phyloP scores from a whole-genome alignment of 2,888 invertebrate species.

The Chymomyza procnemis region DNA sequence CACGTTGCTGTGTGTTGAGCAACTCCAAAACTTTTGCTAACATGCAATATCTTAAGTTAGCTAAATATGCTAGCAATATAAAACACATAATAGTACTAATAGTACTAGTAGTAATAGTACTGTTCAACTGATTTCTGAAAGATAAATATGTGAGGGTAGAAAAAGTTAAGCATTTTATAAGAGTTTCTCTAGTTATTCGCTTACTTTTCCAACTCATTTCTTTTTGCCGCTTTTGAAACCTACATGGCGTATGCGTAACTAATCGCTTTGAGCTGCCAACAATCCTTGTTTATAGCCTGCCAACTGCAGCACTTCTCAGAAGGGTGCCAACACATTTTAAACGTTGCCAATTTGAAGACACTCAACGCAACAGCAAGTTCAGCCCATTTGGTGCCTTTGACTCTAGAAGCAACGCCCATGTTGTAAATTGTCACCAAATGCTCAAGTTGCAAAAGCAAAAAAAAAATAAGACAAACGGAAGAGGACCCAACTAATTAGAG shows the following conservation, averaged over 20 bases:
- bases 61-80: too few species aligned
- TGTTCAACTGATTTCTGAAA: too few species aligned
- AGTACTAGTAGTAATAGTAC: too few species aligned
- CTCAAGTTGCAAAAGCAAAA: not conserved
- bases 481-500: too few species aligned
- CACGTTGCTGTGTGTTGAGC: too few species aligned
- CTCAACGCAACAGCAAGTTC: not conserved
- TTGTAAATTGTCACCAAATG: constrained; percentile 53
- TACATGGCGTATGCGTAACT: constrained; percentile 52
- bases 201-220: not conserved
- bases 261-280: constrained; percentile 55
- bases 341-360: constrained; percentile 51
- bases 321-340: constrained; percentile 14
- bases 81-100: too few species aligned
- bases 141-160: too few species aligned
- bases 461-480: too few species aligned
- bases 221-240: constrained; percentile 17
- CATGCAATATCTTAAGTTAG: too few species aligned
- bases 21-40: too few species aligned
- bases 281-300: not conserved
- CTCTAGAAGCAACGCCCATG: constrained; percentile 15
- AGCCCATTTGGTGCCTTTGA: not conserved
- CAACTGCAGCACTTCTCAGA: constrained; percentile 24
- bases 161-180: too few species aligned
- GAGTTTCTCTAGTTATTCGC: too few species aligned